Evolutionary conservation across 1,140 invertebrate genomes (phyloP).

Genomic region (Battus philenor): DNA sequence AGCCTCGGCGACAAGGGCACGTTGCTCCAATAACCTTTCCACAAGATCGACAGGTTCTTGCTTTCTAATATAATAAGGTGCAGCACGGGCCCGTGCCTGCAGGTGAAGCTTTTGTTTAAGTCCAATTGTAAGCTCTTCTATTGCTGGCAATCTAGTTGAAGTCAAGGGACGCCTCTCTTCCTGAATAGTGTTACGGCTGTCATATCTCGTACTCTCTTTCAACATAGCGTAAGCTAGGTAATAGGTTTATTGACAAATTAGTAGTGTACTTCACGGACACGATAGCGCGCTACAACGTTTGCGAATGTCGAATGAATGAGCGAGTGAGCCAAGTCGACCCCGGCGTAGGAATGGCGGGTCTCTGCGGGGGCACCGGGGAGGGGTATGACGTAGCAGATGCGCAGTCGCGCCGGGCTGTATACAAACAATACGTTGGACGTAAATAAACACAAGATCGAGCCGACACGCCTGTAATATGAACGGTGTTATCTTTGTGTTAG

Average conservation of each 20-base stretch:
- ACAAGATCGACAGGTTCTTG: conserved; percentile 72
- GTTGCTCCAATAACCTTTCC: conserved; percentile 66
- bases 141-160: conserved; percentile 58
- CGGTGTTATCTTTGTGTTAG: conserved; percentile 65
- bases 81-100: conserved; percentile 67
- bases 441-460: conserved; percentile 70
- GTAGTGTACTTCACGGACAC: conserved; percentile 34
- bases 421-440: conserved; percentile 75
- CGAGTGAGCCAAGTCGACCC: conserved; percentile 62
- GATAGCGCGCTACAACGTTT: conserved; percentile 54
- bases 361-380: conserved; percentile 43
- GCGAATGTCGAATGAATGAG: conserved; percentile 73
- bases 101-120: conserved; percentile 72
- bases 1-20: conserved; percentile 70
- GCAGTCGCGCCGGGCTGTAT: conserved; percentile 73
- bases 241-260: conserved; percentile 37
- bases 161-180: conserved; percentile 50
- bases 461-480: conserved; percentile 50
- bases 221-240: conserved; percentile 58
- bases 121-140: conserved; percentile 67
- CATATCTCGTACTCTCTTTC: conserved; percentile 63
- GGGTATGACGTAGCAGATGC: conserved; percentile 68
- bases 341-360: conserved; percentile 58
- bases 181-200: conserved; percentile 45
- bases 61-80: conserved; percentile 72